Conservation (phyloP, 2,797 vertebrate genomes). For the Lateolabrax maculatus region DNA sequence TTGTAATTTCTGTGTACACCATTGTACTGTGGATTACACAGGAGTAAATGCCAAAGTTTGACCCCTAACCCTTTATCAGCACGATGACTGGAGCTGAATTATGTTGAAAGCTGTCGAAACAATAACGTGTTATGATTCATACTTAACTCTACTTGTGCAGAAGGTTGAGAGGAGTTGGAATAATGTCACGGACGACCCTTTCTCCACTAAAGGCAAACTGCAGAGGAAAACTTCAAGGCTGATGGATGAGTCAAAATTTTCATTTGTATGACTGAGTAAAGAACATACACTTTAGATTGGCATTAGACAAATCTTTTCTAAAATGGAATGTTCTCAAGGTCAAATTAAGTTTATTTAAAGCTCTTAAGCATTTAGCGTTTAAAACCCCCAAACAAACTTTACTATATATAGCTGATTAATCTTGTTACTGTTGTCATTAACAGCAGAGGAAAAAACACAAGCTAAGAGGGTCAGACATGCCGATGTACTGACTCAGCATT, state of each 20-base stretch:
- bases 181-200: not conserved
- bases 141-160: slow-evolving; percentile 15
- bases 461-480: slow-evolving; percentile 20
- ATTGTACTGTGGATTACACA: not conserved
- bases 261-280: not conserved
- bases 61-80: slow-evolving; percentile 7
- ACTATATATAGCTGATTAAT: not conserved
- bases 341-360: too few relatives aligned
- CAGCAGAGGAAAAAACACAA: slow-evolving; percentile 26
- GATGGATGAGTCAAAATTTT: too few relatives aligned
- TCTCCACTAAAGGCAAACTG: not conserved
- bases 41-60: not conserved
- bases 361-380: too few relatives aligned
- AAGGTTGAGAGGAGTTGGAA: slow-evolving; percentile 4
- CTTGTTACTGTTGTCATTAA: not conserved
- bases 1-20: not conserved
- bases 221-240: slow-evolving; percentile 11
- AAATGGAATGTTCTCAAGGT: not conserved
- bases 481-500: slow-evolving; percentile 29
- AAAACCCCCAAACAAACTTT: too few relatives aligned
- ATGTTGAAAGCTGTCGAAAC: slow-evolving; percentile 8
- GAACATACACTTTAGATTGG: not conserved
- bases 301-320: not conserved
- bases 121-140: not conserved
- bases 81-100: not conserved